Percentiles rank a stretch among this genome's conserved stretches.
Conservation (phyloP, 2,888 invertebrate species). For the Meloe dianella region DNA sequence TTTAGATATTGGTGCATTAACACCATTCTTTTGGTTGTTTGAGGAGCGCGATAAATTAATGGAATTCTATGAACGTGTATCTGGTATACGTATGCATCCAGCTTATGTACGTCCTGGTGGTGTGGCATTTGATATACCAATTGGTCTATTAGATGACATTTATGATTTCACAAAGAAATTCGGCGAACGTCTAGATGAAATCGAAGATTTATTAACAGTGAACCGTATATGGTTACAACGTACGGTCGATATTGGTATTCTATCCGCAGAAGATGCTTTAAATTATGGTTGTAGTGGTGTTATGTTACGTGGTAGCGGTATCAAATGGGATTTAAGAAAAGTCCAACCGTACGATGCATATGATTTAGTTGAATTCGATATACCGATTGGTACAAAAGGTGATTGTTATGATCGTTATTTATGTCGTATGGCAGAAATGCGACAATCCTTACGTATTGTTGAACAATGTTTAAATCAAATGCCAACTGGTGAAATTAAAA, state of each 20-base stretch:
- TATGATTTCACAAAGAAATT: conserved; percentile 90
- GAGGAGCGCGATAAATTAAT: conserved; percentile 98
- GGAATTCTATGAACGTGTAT: conserved; percentile 98
- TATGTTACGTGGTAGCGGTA: conserved; percentile 97
- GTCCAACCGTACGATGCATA: conserved; percentile 97
- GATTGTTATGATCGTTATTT: conserved; percentile 95
- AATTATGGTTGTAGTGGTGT: conserved; percentile 98
- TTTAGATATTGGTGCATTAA: conserved; percentile 94
- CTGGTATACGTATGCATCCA: conserved; percentile 98
- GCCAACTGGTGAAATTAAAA: conserved; percentile 92
- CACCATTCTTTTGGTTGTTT: conserved; percentile 99
- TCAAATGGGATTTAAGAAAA: conserved; percentile 98
- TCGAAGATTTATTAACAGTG: conserved; percentile 90
- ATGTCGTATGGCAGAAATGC: conserved; percentile 91
- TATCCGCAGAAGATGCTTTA: conserved; percentile 91
- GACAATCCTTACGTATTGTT: conserved; percentile 92
- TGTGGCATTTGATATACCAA: conserved; percentile 89
- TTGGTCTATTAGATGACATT: conserved; percentile 97
- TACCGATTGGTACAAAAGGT: conserved; percentile 94
- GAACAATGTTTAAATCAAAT: conserved; percentile 97
- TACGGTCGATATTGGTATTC: conserved; percentile 88
- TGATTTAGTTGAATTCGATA: conserved; percentile 91
- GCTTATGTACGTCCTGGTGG: conserved; percentile 98
- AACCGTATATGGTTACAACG: conserved; percentile 95
- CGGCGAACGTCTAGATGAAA: conserved; percentile 91